These are phyloP conservation scores for Paracyclopina nana DNA, from an alignment of 1,140 invertebrate genomes.

Conservation along the genomic window DNA sequence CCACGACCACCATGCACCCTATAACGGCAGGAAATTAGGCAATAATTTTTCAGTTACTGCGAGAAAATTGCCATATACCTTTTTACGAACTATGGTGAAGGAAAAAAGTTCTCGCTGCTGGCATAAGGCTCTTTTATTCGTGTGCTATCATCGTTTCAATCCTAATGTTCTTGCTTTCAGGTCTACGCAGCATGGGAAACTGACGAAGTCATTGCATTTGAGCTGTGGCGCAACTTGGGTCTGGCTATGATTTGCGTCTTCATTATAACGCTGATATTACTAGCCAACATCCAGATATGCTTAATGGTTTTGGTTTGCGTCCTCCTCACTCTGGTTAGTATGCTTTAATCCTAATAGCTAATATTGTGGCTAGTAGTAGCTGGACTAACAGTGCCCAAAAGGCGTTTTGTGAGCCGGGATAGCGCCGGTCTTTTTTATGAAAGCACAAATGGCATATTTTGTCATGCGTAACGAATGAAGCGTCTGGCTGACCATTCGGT, in stretches of 20 bases:
- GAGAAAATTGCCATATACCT: not conserved
- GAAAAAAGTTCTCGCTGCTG: too few species aligned
- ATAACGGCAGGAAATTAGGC: too few species aligned
- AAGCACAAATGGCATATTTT: too few species aligned
- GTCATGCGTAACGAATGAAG: too few species aligned
- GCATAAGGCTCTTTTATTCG: not conserved
- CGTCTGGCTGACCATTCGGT: too few species aligned
- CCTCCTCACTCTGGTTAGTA: constrained; percentile 42
- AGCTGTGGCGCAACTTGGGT: constrained; percentile 54
- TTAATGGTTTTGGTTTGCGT: constrained; percentile 56
- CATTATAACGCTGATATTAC: constrained; percentile 50
- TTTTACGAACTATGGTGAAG: not conserved
- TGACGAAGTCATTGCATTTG: constrained; percentile 48
- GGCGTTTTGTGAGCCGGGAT: too few species aligned
- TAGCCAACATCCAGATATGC: constrained; percentile 55
- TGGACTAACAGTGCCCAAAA: too few species aligned
- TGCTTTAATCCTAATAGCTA: not conserved
- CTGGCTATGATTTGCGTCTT: constrained; percentile 59
- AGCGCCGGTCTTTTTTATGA: too few species aligned
- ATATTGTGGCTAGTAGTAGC: not conserved
- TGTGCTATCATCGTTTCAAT: not conserved
- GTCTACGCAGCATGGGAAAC: constrained; percentile 49
- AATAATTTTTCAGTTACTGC: not conserved
- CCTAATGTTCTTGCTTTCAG: not conserved
- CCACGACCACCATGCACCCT: too few species aligned